Conservation (phyloP, 2,888 invertebrate species). For the Diaperis boleti region DNA sequence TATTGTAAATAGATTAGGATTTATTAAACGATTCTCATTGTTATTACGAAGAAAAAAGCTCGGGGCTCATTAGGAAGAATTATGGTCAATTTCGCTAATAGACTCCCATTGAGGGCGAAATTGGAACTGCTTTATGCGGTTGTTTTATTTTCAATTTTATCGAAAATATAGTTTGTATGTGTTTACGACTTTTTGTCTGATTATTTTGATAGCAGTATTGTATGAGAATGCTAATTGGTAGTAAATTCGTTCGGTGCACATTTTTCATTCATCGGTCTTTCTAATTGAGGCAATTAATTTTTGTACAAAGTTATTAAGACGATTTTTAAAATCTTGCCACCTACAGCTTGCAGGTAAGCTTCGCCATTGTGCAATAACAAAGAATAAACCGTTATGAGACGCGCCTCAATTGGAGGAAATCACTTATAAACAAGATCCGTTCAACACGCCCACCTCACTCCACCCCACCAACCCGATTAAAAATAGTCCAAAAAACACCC, state of each 20-base stretch:
- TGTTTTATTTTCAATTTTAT: slow-evolving; percentile 8
- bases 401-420: slow-evolving; percentile 18
- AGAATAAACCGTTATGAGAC: background rate
- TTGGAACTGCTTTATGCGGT: slow-evolving; percentile 1
- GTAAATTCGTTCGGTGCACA: too few relatives aligned
- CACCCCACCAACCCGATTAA: background rate
- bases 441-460: slow-evolving; percentile 11
- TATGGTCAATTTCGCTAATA: slow-evolving; percentile 18
- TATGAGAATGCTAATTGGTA: too few relatives aligned
- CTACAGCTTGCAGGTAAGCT: too few relatives aligned
- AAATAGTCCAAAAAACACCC: slow-evolving; percentile 16
- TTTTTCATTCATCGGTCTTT: too few relatives aligned
- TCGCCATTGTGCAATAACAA: background rate
- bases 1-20: slow-evolving; percentile 33
- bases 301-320: too few relatives aligned
- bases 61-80: background rate
- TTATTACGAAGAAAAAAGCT: slow-evolving; percentile 19
- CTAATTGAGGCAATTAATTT: too few relatives aligned
- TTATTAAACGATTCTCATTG: slow-evolving; percentile 30
- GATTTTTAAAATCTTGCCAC: slow-evolving; percentile 1
- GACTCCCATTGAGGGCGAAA: slow-evolving; percentile 1
- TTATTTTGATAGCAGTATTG: slow-evolving; percentile 2
- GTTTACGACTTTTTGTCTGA: background rate
- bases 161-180: slow-evolving; percentile 2
- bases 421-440: slow-evolving; percentile 23